These are phyloP conservation scores for Limnephilus auricula DNA, from an alignment of 2,888 invertebrate species.

Conservation along the genomic window DNA sequence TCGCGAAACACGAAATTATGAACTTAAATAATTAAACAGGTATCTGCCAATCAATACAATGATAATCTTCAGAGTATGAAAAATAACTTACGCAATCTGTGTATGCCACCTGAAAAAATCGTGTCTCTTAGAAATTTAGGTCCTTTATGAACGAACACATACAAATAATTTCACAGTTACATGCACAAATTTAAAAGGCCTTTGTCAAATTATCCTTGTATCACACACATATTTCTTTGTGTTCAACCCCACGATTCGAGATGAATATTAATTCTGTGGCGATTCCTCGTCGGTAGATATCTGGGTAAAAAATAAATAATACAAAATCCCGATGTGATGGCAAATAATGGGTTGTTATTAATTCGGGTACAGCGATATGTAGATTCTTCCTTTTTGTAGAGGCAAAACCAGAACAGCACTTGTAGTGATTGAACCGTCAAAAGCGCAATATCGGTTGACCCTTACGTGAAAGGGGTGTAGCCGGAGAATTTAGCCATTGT, in stretches of 20 bases:
- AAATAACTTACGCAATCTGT: no score
- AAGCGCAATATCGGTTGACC: slow-evolving; percentile 31
- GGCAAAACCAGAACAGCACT: slow-evolving; percentile 19
- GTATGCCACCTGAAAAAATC: no score
- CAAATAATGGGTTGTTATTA: slow-evolving; percentile 23
- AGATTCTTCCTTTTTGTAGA: background rate
- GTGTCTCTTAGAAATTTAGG: no score
- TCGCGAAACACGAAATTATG: no score
- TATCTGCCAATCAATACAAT: no score
- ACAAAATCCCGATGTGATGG: background rate
- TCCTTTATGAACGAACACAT: background rate
- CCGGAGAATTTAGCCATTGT: background rate
- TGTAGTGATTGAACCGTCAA: slow-evolving; percentile 41
- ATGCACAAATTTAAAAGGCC: background rate
- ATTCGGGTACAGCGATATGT: background rate
- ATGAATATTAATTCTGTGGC: background rate
- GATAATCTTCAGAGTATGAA: no score
- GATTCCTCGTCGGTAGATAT: background rate
- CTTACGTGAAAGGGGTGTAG: slow-evolving; percentile 18
- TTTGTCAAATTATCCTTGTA: background rate
- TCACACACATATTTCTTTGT: background rate
- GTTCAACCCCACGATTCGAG: background rate
- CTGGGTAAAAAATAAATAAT: background rate
- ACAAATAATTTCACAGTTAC: background rate
- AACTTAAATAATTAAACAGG: no score